Base-by-base conservation (phyloP, 2,113 vertebrate genomes). In the Axis porcinus region DNA sequence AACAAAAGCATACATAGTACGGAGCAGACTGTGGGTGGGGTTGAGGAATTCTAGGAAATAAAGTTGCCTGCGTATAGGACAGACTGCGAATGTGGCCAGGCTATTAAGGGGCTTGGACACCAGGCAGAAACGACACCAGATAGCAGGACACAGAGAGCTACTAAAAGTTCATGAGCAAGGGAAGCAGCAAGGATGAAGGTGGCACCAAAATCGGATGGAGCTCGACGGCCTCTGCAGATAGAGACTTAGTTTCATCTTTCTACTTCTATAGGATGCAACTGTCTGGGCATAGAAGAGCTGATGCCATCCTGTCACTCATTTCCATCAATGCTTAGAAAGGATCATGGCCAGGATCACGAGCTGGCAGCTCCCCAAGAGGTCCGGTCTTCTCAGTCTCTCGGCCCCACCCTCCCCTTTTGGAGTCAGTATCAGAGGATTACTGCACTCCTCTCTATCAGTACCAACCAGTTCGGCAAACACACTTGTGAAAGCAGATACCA, bases 401-500 rank as follows among this genome's bases (percentile, higher is more conserved):
- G 43, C 21, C 52, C 81, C 27, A 17, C 43, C 57, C 60, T 84
- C 84, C 23, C 74, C 50, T 78, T 93, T 47, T 33, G 28, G 52
- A 94, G 88, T 86, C 40, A 62, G 1, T 83, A 47, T 85, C 82
- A 93, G 55, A 91, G 30, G 96, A 93, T 89, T 79, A 62, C 23
- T 33, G 16, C 43, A 23, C 27, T 91, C 67, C 36, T 95, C 62
- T 67, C 82, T 83, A 74, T 83, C 89, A 83, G 43, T 85, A 94
- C 36, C 60, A 70, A 62, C 43, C 86, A 86, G 94, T 12, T 94
- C 82, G 30, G 55, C 9, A 67, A 92, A 62, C 21, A 83, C 2
- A 79, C 67, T 86, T 96, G 33, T 33, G 28, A 87, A 93, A 96
- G 86, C 83, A 89, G 30, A 97, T n/a, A 93, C 13, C 36, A 64